These are phyloP conservation scores for Gnathonemus echidnorhynchus DNA, from an alignment of 2,113 vertebrate genomes.

Conservation along the genomic window DNA sequence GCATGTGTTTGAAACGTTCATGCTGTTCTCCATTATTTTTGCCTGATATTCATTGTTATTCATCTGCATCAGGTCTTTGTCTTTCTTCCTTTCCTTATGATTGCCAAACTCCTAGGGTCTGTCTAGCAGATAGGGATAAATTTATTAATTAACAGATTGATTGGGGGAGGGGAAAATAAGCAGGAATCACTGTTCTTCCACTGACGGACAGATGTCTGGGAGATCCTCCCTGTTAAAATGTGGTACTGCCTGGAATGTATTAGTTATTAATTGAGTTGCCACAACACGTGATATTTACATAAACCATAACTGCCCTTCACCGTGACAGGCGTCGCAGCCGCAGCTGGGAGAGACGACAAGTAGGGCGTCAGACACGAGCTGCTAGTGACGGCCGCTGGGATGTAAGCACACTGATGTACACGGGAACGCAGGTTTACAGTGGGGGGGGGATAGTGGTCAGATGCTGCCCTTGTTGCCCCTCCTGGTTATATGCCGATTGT, in stretches of 20 bases:
- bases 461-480: not conserved
- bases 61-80: not conserved
- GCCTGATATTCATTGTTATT: not conserved
- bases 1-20: not conserved
- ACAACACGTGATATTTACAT: slow-evolving; percentile 15
- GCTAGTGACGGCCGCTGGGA: not conserved
- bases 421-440: not conserved
- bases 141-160: not conserved
- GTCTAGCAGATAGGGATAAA: not conserved
- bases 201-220: not conserved
- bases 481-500: not conserved
- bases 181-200: not conserved
- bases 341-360: not conserved
- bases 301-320: not conserved
- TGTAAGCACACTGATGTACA: not conserved
- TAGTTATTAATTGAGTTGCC: slow-evolving; percentile 1
- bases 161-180: not conserved
- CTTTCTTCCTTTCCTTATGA: not conserved
- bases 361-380: not conserved
- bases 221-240: not conserved
- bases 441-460: not conserved
- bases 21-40: not conserved
- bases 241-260: slow-evolving; percentile 16
- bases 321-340: not conserved
- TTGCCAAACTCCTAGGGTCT: not conserved